Conservation (phyloP, 2,113 vertebrate species). For the Thermophis baileyi region DNA sequence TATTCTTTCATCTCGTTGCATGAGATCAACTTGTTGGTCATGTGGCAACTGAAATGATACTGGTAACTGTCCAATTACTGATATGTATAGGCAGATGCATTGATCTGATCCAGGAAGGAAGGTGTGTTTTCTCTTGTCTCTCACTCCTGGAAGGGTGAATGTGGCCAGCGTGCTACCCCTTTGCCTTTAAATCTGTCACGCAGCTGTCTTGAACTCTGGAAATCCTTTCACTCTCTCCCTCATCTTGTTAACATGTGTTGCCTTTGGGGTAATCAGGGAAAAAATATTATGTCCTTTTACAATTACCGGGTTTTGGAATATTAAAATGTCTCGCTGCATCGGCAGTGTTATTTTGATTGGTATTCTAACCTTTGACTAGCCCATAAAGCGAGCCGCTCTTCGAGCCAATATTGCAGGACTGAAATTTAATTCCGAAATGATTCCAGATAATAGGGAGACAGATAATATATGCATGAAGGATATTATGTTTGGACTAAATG, state of each 20-base stretch:
- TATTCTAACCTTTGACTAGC: conserved; percentile 99
- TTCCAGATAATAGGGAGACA: conserved; percentile 97
- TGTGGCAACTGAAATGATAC: background rate
- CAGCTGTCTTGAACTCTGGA: conserved; percentile 77
- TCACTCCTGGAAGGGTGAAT: background rate
- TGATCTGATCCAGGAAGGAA: background rate
- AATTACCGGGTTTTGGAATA: conserved; percentile 98
- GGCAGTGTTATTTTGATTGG: conserved; percentile 95
- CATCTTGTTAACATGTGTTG: conserved; percentile 82
- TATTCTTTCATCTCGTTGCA: background rate
- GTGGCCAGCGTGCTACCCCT: conserved; percentile 42
- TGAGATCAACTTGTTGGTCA: background rate
- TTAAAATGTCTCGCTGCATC: conserved; percentile 98
- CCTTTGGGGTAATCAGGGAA: conserved; percentile 89
- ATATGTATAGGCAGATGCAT: rapidly evolving
- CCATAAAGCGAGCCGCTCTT: conserved; percentile 87
- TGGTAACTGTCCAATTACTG: background rate
- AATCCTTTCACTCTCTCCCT: conserved; percentile 80
- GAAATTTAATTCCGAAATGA: conserved; percentile 98
- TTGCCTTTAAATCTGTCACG: conserved; percentile 80
- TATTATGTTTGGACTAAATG: conserved; percentile 97
- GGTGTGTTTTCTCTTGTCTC: conserved; percentile 11
- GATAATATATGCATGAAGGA: conserved; percentile 99
- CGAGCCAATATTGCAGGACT: conserved; percentile 87
- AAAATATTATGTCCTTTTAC: conserved; percentile 96